These are phyloP conservation scores for Corbicula japonica DNA, from an alignment of 2,888 invertebrate species.

Conservation along the genomic window DNA sequence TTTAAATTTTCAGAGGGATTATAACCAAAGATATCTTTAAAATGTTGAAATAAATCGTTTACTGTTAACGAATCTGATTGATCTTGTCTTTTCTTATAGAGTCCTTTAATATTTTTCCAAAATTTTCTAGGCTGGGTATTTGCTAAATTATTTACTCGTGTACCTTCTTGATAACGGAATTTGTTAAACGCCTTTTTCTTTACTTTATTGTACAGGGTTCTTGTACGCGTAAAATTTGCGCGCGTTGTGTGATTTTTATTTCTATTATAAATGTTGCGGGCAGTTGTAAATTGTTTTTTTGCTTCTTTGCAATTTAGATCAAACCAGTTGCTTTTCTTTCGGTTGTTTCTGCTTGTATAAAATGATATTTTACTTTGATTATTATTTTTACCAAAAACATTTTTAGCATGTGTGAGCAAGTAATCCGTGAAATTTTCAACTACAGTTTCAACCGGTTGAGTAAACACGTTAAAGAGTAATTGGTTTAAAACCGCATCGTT, in stretches of 20 bases:
- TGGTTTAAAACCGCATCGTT: background rate
- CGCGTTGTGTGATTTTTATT: background rate
- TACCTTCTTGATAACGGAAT: too few relatives aligned
- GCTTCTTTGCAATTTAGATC: background rate
- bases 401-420: background rate
- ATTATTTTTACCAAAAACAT: background rate
- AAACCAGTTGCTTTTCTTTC: background rate
- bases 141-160: too few relatives aligned
- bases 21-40: too few relatives aligned
- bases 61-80: too few relatives aligned
- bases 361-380: conserved; percentile 10
- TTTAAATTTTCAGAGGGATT: too few relatives aligned
- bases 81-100: too few relatives aligned
- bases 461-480: background rate
- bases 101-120: too few relatives aligned
- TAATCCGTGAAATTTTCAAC: background rate
- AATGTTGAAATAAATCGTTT: too few relatives aligned
- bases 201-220: background rate
- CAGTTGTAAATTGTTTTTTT: background rate
- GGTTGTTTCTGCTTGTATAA: too few relatives aligned
- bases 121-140: too few relatives aligned
- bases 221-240: background rate
- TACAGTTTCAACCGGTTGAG: background rate
- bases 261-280: background rate
- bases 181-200: background rate